Base-by-base conservation (phyloP, 1,140 invertebrate species). In the Leptinotarsa texana region DNA sequence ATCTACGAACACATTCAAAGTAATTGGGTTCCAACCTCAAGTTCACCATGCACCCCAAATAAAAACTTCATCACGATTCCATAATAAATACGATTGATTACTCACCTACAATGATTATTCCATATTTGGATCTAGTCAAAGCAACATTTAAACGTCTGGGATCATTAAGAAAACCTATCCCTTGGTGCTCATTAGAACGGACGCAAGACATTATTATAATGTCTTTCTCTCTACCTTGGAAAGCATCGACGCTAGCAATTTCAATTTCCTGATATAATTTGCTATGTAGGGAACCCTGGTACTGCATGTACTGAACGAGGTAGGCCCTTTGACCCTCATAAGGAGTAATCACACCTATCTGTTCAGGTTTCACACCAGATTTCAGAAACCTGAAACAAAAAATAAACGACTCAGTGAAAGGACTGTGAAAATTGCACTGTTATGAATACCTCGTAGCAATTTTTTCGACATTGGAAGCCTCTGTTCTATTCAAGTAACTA, bases 271-370 rank as follows among this genome's bases (percentile, higher is more conserved):
- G 95, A 86, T 99, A 99, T 0, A 99, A 86, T 84, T 99, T 98
- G 6, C 96, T 93, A 83, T 99, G 97, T 11, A 99, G 87, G 3
- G 96, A 95, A 5, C 98, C 98, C 86, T 98, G 98, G 82, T 98
- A 98, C 84, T 99, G 98, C 97, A 99, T 99, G 81, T 99, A 98
- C 82, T 99, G 97, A 0, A 95, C 98, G 66, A 99, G 87, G 86
- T 98, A 99, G 0, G 98, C 97, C n/a, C 98, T 87, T 84, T 99
- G 98, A 0, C 98, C 97, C 87, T 99, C 98, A 79, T 99, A 99
- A 0, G 98, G 98, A 0, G 98, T 99, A 63, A 99, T 98, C 33
- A 99, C 96, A n/a, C 98, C 98, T 73, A 99, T 99, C 85, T 99
- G 98, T 80, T 98, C 96, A 0, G 98, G 98, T 81, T 97, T 95